These are phyloP conservation scores for Calameuta idolon DNA, from an alignment of 2,888 invertebrate species.

Conservation along the genomic window DNA sequence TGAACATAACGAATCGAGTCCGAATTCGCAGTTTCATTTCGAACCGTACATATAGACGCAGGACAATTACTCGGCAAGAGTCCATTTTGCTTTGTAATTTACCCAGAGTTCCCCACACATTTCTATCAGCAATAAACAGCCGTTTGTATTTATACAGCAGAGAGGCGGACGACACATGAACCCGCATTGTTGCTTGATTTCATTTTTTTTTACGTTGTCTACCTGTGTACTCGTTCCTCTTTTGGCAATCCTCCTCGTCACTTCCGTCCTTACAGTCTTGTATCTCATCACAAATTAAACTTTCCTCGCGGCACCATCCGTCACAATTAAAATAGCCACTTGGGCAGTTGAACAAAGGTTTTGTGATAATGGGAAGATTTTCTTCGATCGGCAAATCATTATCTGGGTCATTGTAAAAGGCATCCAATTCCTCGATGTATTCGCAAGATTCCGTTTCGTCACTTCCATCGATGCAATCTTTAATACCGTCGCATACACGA, in stretches of 20 bases:
- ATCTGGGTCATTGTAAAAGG: not conserved
- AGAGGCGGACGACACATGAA: not conserved
- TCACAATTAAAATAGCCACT: constrained; percentile 31
- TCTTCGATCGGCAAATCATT: not conserved
- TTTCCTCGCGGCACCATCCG: constrained; percentile 47
- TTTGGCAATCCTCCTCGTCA: constrained; percentile 70
- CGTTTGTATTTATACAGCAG: not conserved
- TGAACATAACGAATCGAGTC: not conserved
- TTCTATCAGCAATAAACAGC: not conserved
- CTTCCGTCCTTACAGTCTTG: constrained; percentile 68
- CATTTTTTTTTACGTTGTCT: not conserved
- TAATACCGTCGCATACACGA: constrained; percentile 67
- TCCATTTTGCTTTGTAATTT: not conserved
- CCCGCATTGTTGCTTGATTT: not conserved
- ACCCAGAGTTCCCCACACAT: not conserved
- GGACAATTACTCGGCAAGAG: not conserved
- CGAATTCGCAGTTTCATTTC: not conserved
- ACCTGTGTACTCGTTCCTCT: constrained; percentile 20
- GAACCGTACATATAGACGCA: not conserved
- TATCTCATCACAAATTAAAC: constrained; percentile 63
- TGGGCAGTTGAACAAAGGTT: not conserved
- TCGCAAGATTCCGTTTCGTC: constrained; percentile 74
- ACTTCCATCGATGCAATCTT: constrained; percentile 71
- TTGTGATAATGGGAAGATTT: not conserved
- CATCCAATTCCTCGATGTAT: not conserved